Base-by-base conservation (phyloP, 2,888 invertebrate genomes). In the Metopia argyrocephala region DNA sequence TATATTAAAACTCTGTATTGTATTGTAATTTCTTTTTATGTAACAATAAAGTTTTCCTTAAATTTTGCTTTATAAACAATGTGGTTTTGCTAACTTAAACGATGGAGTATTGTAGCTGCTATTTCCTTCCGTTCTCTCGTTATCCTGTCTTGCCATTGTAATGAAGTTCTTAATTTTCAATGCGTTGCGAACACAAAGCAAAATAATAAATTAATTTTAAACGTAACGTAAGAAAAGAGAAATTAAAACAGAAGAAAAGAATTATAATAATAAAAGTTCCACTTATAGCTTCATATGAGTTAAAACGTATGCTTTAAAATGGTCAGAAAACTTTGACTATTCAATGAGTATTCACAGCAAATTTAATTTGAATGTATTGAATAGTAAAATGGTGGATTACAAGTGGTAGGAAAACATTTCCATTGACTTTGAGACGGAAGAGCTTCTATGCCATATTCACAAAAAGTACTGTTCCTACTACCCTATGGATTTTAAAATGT, bases 311-410 rank as follows among this genome's bases (percentile, higher is more conserved):
- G 54, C 45, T 48, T 66, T n/a, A 50, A 52, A 66, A 28, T 5
- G 2, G 15, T 12, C 18, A 23, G 20, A 31, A 28, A 69, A 62
- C 46, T 62, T 54, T 66, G 46, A 61, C 57, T 59, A 27, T 23
- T n/a, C n/a, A n/a, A 31, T 31, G 46, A 62, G 45, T 50, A 62
- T 70, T 68, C 52, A 38, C 38, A 52, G 57, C 71, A 71, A 25
- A 62, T 76, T 80, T 76, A 66, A 76, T 73, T 57, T 25, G 66
- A 57, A 66, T 76, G 66, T 71, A 71, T 76, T 76, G 71, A 71
- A 61, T 76, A 48, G 25, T 66, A 48, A 78, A 64, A 71, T 64
- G 68, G 45, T 15, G 20, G 50, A 70, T 27, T 61, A 61, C 45
- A 76, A 70, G 66, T 64, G 57, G 71, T 64, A 76, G 73, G 71